Evolutionary conservation across 2,797 vertebrate genomes (phyloP), one percentile per base, ranked within the genome.

Genomic region (Rhinogobio ventralis): DNA sequence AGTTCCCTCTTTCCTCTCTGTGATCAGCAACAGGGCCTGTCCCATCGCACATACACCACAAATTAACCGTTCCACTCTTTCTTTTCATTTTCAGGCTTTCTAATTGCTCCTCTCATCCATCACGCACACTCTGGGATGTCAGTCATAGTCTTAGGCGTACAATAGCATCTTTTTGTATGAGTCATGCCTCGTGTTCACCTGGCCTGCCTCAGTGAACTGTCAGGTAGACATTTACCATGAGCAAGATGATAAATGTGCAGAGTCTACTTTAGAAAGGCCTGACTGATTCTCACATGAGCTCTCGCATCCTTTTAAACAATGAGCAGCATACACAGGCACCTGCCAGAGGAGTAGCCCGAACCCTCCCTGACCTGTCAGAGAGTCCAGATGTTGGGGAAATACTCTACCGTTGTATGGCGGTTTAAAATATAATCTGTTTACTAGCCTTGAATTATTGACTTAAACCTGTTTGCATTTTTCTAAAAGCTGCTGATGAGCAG

Each of bases 221-320:
- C 83, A 85, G 76, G 67, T 79, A 28, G 67, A 79, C 17, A 10
- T 85, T 49, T 33, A 28, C 23, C 42, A 62, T 2, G 17, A 79
- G 68, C 68, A 71, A n/a, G 76, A 73, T 79, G 55, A 85, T 79
- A 79, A 79, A 79, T 84, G 82, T 78, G 25, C 53, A 57, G 20
- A 62, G 42, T 66, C 53, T 85, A 23, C 4, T 17, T 64, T 79
- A 64, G 74, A 69, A 78, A 84, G 64, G 66, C 49, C 74, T 49
- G 66, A 60, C 53, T 78, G 74, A 77, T 84, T 84, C 82, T 77
- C 74, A 19, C 49, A 68, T 69, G 49, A 77, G 73, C 36, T 69
- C 33, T 84, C 72, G 7, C 33, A 7, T 25, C 15, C 19, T 30
- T 74, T 66, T 57, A 28, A 84, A 69, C 82, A 77, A 67, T 69